Percentiles rank a stretch among this genome's conserved stretches.
Evolutionary conservation across 2,888 invertebrate species (phyloP).

Genomic region (Galeopsomyia nigrocyanea): DNA sequence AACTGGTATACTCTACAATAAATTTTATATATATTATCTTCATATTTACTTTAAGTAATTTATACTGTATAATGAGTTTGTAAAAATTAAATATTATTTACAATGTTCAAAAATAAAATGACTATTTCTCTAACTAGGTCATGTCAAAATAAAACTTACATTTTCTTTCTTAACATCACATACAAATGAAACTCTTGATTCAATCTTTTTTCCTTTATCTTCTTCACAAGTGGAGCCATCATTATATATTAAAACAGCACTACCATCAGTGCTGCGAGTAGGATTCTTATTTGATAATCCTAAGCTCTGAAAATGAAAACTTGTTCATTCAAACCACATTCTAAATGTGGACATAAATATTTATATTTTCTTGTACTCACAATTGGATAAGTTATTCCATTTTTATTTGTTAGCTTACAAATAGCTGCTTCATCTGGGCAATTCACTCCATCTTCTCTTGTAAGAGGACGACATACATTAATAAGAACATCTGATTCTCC

Average conservation of each 20-base stretch:
- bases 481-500: slow-evolving; percentile 58
- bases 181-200: slow-evolving; percentile 50
- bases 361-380: slow-evolving; percentile 53
- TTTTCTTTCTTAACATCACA: slow-evolving; percentile 40
- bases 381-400: slow-evolving; percentile 53
- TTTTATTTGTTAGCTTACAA: slow-evolving; percentile 54
- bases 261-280: slow-evolving; percentile 24
- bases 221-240: slow-evolving; percentile 49
- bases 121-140: no score
- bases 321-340: background rate
- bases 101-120: background rate
- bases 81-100: slow-evolving; percentile 10
- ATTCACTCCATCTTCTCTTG: slow-evolving; percentile 52
- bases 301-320: slow-evolving; percentile 41
- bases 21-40: background rate
- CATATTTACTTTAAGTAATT: background rate
- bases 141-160: no score
- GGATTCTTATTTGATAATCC: slow-evolving; percentile 39
- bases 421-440: slow-evolving; percentile 59
- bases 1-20: slow-evolving; percentile 53
- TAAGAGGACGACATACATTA: slow-evolving; percentile 61
- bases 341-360: slow-evolving; percentile 9
- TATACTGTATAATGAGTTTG: background rate
- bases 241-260: slow-evolving; percentile 42
- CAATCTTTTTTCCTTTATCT: slow-evolving; percentile 44